phyloP scores from a whole-genome alignment of 2,888 invertebrate genomes.

The Stenoptilia bipunctidactyla region DNA sequence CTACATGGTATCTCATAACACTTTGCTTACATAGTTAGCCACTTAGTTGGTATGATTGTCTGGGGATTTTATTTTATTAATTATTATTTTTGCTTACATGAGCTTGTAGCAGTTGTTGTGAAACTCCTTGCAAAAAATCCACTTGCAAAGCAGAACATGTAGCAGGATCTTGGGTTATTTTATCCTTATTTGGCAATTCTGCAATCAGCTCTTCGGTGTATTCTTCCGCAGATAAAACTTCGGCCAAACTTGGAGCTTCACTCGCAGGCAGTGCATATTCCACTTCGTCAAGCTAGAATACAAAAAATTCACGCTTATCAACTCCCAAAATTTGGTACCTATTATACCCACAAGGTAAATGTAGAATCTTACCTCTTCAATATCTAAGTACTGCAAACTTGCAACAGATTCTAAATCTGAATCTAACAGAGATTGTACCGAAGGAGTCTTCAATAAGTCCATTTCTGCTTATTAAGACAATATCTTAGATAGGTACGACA shows the following conservation, averaged over 20 bases:
- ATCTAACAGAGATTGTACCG: slow-evolving; percentile 71
- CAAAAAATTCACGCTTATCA: too few species aligned
- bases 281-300: slow-evolving; percentile 51
- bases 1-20: too few species aligned
- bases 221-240: slow-evolving; percentile 43
- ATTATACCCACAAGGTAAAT: too few species aligned
- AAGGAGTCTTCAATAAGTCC: slow-evolving; percentile 60
- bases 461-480: slow-evolving; percentile 19
- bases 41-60: too few species aligned
- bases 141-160: slow-evolving; percentile 55
- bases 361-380: slow-evolving; percentile 72
- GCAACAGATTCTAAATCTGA: slow-evolving; percentile 78
- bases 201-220: slow-evolving; percentile 19
- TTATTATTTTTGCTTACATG: slow-evolving; percentile 77
- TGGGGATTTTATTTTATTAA: too few species aligned
- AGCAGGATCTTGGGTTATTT: slow-evolving; percentile 26
- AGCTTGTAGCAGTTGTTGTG: slow-evolving; percentile 89
- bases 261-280: slow-evolving; percentile 60
- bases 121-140: slow-evolving; percentile 85
- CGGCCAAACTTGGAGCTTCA: slow-evolving; percentile 56
- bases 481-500: too few species aligned
- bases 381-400: slow-evolving; percentile 76
- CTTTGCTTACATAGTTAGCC: too few species aligned
- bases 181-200: slow-evolving; percentile 22
- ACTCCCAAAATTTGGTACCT: too few species aligned